Percentiles rank a stretch among this genome's conserved stretches.
Evolutionary conservation across 1,140 invertebrate genomes (phyloP).

Genomic region (Zophobas morio): DNA sequence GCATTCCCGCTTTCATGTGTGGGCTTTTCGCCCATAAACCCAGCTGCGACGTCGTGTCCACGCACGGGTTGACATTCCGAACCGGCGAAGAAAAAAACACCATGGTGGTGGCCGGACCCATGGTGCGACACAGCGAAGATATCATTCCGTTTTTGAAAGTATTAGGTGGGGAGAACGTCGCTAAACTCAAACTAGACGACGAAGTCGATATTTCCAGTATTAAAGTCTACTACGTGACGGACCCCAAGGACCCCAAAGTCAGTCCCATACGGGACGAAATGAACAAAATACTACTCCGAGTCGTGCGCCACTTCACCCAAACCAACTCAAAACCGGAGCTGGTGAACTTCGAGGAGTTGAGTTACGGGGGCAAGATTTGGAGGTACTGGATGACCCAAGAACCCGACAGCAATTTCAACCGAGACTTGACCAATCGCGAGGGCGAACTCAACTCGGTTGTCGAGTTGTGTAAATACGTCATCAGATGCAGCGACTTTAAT

Average conservation of each 20-base stretch:
- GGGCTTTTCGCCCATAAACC: conserved; percentile 95
- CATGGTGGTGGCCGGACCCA: conserved; percentile 83
- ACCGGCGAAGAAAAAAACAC: conserved; percentile 72
- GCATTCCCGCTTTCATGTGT: conserved; percentile 96
- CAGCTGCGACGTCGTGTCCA: conserved; percentile 67
- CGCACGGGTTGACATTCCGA: conserved; percentile 74
- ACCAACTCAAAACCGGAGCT: conserved; percentile 60
- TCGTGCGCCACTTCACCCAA: conserved; percentile 58
- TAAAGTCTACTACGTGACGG: conserved; percentile 85
- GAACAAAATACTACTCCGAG: conserved; percentile 72
- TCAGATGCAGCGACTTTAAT: conserved; percentile 74
- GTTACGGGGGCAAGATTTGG: conserved; percentile 79
- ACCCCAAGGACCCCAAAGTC: conserved; percentile 76
- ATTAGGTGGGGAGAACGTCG: conserved; percentile 71
- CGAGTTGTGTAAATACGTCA: conserved; percentile 73
- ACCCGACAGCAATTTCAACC: conserved; percentile 72
- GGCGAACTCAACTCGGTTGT: conserved; percentile 69
- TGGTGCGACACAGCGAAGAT: conserved; percentile 84
- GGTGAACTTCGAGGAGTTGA: conserved; percentile 73
- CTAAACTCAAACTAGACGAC: conserved; percentile 66
- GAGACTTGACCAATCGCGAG: conserved; percentile 74
- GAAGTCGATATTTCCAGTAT: conserved; percentile 79
- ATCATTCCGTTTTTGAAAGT: conserved; percentile 80
- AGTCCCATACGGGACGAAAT: conserved; percentile 80
- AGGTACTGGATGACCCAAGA: conserved; percentile 83